These are phyloP conservation scores for Drosophila percnosoma DNA, from an alignment of 2,888 invertebrate species.

Conservation along the genomic window DNA sequence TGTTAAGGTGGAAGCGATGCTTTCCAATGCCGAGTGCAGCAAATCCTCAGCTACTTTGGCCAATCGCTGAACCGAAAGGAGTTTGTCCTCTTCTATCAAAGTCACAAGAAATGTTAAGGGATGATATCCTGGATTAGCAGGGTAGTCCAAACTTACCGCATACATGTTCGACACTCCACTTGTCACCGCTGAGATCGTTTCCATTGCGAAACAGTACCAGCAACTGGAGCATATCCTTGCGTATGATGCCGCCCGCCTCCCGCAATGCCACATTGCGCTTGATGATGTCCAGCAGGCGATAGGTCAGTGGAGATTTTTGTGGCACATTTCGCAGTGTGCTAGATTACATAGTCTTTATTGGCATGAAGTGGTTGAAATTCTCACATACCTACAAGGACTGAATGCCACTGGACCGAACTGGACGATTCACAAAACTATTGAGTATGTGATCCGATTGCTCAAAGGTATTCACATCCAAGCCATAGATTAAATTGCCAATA, in stretches of 20 bases:
- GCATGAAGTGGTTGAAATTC: not conserved
- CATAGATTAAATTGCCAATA: conserved; percentile 85
- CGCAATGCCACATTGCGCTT: conserved; percentile 84
- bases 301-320: conserved; percentile 70
- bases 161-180: conserved; percentile 76
- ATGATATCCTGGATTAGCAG: too few species aligned
- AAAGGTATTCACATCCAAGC: conserved; percentile 84
- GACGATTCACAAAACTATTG: conserved; percentile 58
- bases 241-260: conserved; percentile 82
- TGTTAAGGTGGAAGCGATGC: conserved; percentile 83
- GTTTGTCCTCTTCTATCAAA: conserved; percentile 72
- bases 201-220: conserved; percentile 85
- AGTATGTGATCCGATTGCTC: conserved; percentile 78
- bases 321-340: conserved; percentile 73
- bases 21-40: conserved; percentile 79
- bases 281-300: conserved; percentile 78
- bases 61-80: conserved; percentile 77
- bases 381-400: conserved; percentile 71
- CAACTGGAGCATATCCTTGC: conserved; percentile 85
- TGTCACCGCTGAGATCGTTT: conserved; percentile 70
- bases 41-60: conserved; percentile 79
- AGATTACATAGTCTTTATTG: not conserved
- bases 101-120: accelerated
- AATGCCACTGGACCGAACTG: conserved; percentile 29
- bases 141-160: conserved; percentile 49